Percentiles rank a stretch among this genome's conserved stretches.
phyloP scores from a whole-genome alignment of 2,797 vertebrate genomes.

The Denticeps clupeoides region DNA sequence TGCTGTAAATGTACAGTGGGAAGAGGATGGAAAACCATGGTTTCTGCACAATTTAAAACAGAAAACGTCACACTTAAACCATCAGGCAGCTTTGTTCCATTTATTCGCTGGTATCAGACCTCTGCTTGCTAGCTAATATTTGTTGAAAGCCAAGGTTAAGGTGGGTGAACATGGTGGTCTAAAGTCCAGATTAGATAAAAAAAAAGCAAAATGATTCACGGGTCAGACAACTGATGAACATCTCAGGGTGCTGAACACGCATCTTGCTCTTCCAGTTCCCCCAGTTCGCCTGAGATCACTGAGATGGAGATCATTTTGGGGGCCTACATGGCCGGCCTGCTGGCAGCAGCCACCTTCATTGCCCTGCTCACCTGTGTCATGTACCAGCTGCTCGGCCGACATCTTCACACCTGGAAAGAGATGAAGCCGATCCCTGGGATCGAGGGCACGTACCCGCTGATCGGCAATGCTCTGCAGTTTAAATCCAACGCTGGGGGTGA shows the following conservation, averaged over 20 bases:
- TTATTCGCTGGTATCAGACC: too few relatives aligned
- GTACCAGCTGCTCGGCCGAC: slow-evolving; percentile 41
- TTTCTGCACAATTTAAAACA: too few relatives aligned
- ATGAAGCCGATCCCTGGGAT: slow-evolving; percentile 50
- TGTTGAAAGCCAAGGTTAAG: too few relatives aligned
- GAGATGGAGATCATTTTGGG: slow-evolving; percentile 37
- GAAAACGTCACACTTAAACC: too few relatives aligned
- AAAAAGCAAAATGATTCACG: too few relatives aligned
- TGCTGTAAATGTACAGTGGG: too few relatives aligned
- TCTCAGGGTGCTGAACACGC: background rate
- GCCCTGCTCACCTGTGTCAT: slow-evolving; percentile 40
- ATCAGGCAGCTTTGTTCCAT: too few relatives aligned
- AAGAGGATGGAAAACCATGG: too few relatives aligned
- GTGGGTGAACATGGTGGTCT: too few relatives aligned
- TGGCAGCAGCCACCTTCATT: slow-evolving; percentile 33
- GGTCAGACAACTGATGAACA: too few relatives aligned
- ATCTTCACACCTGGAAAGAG: slow-evolving; percentile 47
- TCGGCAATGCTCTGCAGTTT: slow-evolving; percentile 54
- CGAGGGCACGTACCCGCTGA: slow-evolving; percentile 38
- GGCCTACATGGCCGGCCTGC: slow-evolving; percentile 23
- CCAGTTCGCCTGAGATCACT: background rate
- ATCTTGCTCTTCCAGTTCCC: background rate
- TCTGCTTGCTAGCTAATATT: too few relatives aligned
- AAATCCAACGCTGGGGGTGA: slow-evolving; percentile 53
- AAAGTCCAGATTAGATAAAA: too few relatives aligned